Conservation (phyloP, 2,797 vertebrate species). For the Peromyscus aztecus region DNA sequence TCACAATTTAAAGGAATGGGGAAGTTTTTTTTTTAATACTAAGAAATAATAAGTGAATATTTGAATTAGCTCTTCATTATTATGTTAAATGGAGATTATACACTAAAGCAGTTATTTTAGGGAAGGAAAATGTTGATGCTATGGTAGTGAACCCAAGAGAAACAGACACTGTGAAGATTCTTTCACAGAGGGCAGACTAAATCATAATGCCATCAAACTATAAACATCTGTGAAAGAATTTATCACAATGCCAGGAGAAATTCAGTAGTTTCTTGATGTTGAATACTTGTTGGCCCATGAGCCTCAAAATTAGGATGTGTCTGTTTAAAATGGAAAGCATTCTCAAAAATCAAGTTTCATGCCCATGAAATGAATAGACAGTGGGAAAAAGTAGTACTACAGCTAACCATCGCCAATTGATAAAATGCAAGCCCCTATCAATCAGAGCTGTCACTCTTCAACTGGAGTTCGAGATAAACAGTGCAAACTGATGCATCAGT, state of each 20-base stretch:
- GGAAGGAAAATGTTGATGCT: background rate
- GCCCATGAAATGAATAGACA: background rate
- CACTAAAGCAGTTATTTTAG: background rate
- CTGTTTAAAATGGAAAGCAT: background rate
- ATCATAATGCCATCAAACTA: background rate
- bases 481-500: background rate
- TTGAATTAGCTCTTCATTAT: background rate
- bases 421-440: background rate
- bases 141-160: background rate
- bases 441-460: background rate
- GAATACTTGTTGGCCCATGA: background rate
- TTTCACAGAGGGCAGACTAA: background rate
- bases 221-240: background rate
- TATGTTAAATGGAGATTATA: background rate
- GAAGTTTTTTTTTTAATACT: background rate
- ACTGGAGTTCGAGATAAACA: background rate
- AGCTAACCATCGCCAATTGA: background rate
- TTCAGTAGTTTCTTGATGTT: background rate
- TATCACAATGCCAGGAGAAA: background rate
- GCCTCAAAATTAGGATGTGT: background rate
- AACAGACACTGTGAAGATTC: accelerated
- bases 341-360: background rate
- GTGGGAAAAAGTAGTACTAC: background rate
- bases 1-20: background rate
- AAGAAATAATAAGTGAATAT: background rate